Base-by-base conservation (phyloP, 2,113 vertebrate genomes). In the Platycercus adscitus region DNA sequence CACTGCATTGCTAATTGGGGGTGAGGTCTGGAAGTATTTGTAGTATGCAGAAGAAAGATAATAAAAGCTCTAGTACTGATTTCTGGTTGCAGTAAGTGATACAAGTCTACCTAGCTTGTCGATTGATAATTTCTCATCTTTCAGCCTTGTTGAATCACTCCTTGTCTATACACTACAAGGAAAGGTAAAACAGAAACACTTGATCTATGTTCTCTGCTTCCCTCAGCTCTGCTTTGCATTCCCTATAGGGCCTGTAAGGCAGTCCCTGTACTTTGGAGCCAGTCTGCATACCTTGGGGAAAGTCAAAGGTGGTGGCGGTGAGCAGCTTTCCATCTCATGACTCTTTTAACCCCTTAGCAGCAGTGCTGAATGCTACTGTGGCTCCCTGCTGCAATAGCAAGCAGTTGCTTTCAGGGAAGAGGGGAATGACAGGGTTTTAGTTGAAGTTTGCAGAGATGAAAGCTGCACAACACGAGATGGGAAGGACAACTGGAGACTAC, bases 331-430 rank as follows among this genome's bases (percentile, higher is more conserved):
- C 26, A 14, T 7, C 2, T 60, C 2, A 0, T n/a, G 29, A 65
- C 31, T 16, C 15, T 52, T 61, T 50, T 29, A 70, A 43, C 23
- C 44, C 39, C 25, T 43, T 24, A 63, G 39, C 43, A 24, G 69
- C 63, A 70, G 43, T 24, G 49, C 24, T 58, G 55, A 39, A 64
- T 23, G n/a, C 37, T 64, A 2, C 43, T 20, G 37, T 2, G 0
- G 11, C 49, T 65, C 17, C n/a, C 25, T 0, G 8, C 39, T 81
- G 50, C 47, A 24, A 82, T 31, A 49, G 35, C 46, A 88, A 92
- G 52, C 72, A 50, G 39, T 60, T 78, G 44, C 76, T 95, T 95
- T 73, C 41, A 92, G 68, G 56, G 87, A 95, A 94, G 89, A 81
- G 53, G 17, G n/a, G 29, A 52, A 17, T 17, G 44, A 50, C 10